Percentiles rank a stretch among this genome's conserved stretches.
Evolutionary conservation across 2,888 invertebrate species (phyloP).

Genomic region (Drosophila tripunctata): DNA sequence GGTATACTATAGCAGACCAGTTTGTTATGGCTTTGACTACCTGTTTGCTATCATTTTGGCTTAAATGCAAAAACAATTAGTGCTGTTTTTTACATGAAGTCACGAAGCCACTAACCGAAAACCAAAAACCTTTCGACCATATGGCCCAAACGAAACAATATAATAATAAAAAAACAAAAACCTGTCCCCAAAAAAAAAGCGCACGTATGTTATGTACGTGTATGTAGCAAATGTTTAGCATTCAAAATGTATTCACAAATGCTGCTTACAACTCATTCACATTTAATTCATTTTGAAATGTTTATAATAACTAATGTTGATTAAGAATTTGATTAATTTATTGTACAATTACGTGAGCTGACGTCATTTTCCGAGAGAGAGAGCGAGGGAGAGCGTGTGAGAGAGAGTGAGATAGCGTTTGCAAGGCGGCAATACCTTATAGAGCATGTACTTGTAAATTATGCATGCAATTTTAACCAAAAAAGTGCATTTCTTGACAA

Average conservation of each 20-base stretch:
- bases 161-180: slow-evolving; percentile 19
- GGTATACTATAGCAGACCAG: slow-evolving; percentile 4
- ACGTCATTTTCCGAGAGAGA: slow-evolving; percentile 29
- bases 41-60: slow-evolving; percentile 24
- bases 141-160: slow-evolving; percentile 45
- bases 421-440: no score
- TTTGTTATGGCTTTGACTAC: background rate
- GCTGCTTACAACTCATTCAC: slow-evolving; percentile 44
- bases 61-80: slow-evolving; percentile 42
- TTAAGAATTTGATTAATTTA: slow-evolving; percentile 15
- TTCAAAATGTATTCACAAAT: slow-evolving; percentile 25
- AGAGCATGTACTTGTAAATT: slow-evolving; percentile 19
- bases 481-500: slow-evolving; percentile 66
- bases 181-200: slow-evolving; percentile 20
- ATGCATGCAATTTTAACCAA: slow-evolving; percentile 50
- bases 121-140: slow-evolving; percentile 42
- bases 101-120: slow-evolving; percentile 35
- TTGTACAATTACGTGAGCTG: slow-evolving; percentile 32
- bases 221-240: slow-evolving; percentile 51
- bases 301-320: slow-evolving; percentile 31
- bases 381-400: background rate
- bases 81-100: slow-evolving; percentile 54
- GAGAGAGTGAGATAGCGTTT: background rate
- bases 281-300: slow-evolving; percentile 26
- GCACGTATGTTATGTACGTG: no score